These are phyloP conservation scores for Penelope pileata DNA, from an alignment of 2,113 vertebrate genomes.

Conservation along the genomic window DNA sequence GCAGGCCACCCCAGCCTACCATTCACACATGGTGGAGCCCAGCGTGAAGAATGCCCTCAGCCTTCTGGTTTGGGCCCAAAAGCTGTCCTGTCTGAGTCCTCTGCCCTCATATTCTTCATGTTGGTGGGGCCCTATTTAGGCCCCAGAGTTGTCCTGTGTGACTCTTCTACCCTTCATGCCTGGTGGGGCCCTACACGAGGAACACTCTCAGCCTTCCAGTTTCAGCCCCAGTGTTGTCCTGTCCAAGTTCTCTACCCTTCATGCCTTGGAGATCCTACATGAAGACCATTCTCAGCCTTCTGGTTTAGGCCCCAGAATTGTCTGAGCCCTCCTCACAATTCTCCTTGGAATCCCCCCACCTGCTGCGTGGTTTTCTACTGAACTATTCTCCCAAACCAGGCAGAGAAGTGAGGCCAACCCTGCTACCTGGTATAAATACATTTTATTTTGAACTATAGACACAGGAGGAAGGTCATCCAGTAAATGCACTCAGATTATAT, in stretches of 20 bases:
- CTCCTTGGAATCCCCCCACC: not conserved
- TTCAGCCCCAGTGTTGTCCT: no score
- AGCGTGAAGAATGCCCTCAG: fast-evolving
- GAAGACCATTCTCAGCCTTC: not conserved
- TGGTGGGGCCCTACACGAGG: no score
- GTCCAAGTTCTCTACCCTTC: not conserved
- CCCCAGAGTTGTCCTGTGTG: no score
- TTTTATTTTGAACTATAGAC: constrained; percentile 67
- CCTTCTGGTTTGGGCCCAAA: not conserved
- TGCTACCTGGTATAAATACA: constrained; percentile 41
- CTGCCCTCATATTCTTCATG: no score
- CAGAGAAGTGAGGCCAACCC: not conserved
- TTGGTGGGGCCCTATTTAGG: no score
- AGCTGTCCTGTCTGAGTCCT: no score
- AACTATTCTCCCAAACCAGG: not conserved
- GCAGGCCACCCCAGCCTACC: not conserved
- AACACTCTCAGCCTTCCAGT: no score
- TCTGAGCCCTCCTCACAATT: not conserved
- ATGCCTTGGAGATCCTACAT: fast-evolving
- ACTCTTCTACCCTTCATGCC: no score
- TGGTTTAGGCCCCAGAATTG: not conserved
- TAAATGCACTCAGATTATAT: constrained; percentile 42
- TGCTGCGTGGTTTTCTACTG: not conserved
- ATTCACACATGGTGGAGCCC: fast-evolving
- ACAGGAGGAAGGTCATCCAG: constrained; percentile 55